Evolutionary conservation across 2,888 invertebrate species (phyloP), one percentile per base, ranked within the genome.

Genomic region (Sceliomorpha sp.): DNA sequence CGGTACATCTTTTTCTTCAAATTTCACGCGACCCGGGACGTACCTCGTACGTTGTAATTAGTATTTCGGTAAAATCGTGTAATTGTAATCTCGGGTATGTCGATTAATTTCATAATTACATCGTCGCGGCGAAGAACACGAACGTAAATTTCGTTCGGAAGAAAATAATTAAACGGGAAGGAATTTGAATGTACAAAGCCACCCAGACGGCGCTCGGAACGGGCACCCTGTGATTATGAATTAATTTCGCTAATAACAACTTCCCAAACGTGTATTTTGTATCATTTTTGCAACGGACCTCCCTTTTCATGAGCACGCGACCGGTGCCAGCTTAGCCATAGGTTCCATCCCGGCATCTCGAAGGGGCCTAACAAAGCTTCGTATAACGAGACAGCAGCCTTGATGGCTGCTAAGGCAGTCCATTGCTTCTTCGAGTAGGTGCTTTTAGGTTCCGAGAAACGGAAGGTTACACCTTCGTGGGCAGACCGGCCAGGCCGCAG

Each of bases 391-490:
- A 55, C 55, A 27, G 45, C 17, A 17, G 15, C 24, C 50, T 39
- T 50, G 17, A 14, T 50, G 37, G 26, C 20, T 5, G 20, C 20
- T 20, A 20, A n/a, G n/a, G 20, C 20, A 31, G 15, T 36, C 32
- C 10, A 37, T 40, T 31, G 55, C 37, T 45, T 32, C 47, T 40
- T 29, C 36, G 36, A 50, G 48, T 58, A 47, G 44, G 55, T 55
- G 59, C 50, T 68, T 68, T 60, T 15, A 48, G 26, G 56, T 81
- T 82, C 80, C 56, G 59, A 77, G 81, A 81, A 82, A 62, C 48
- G 48, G 63, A 71, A 55, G 75, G 72, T 66, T 72, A 73, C 72
- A 72, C 66, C 74, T 69, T 71, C 72, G 69, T 55, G 73, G 73
- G 72, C 70, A 72, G 74, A 72, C 72, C 68, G 53, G 68, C 50